These are phyloP conservation scores for Triplophysa siluroides DNA, from an alignment of 2,113 vertebrate species.

Conservation along the genomic window DNA sequence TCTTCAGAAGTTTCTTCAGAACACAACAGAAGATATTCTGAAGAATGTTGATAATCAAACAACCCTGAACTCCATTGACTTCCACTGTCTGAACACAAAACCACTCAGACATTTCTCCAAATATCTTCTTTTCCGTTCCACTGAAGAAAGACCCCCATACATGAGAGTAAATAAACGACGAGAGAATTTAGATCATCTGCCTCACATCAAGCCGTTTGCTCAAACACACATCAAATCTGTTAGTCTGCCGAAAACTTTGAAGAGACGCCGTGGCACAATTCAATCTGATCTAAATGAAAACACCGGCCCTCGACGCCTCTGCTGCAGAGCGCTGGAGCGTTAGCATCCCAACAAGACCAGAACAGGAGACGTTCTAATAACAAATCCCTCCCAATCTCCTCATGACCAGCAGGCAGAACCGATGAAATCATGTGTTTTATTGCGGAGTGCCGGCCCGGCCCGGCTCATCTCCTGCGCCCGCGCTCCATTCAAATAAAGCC, in stretches of 20 bases:
- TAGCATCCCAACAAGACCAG: slow-evolving; percentile 35
- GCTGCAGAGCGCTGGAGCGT: neutral
- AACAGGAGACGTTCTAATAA: slow-evolving; percentile 65
- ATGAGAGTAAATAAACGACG: no score
- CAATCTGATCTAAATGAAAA: slow-evolving; percentile 33
- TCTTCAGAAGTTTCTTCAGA: no score
- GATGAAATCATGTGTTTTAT: slow-evolving; percentile 77
- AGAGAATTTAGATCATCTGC: neutral
- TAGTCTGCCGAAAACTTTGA: neutral
- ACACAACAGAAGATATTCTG: no score
- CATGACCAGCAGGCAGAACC: slow-evolving; percentile 58
- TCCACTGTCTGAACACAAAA: no score
- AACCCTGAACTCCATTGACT: no score
- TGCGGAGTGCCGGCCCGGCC: slow-evolving; percentile 50
- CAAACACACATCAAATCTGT: neutral
- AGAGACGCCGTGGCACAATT: slow-evolving; percentile 14
- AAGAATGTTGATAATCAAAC: no score
- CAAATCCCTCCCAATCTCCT: slow-evolving; percentile 65
- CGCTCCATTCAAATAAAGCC: slow-evolving; percentile 53
- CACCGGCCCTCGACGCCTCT: no score
- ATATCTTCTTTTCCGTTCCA: no score
- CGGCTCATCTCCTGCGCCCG: neutral
- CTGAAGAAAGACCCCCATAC: no score
- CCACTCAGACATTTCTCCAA: no score
- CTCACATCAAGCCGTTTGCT: neutral